Evolutionary conservation across 2,113 vertebrate genomes (phyloP), one percentile per base, ranked within the genome.

Genomic region (Oreamnos americanus): DNA sequence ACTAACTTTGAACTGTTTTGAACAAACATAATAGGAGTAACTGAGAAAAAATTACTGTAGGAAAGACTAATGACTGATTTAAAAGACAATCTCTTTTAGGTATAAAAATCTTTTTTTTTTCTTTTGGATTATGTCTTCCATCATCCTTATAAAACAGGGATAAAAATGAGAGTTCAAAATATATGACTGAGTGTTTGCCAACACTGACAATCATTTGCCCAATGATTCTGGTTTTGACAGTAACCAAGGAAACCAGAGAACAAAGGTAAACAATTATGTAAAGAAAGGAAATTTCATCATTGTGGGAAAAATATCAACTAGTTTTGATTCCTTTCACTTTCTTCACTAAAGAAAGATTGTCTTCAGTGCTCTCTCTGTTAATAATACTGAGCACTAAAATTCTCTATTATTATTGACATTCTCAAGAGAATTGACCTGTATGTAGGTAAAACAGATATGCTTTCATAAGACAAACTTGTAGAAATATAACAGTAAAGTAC

Each of bases 61-160:
- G 99, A 97, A 99, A 99, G 74, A 97, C 84, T 95, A 99, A 92
- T 91, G 43, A 99, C 98, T 0, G 99, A 99, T 19, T 95, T 98
- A 95, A 99, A 96, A 9, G 96, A 96, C 23, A 85, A 57, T 49
- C 87, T 71, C 76, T 99, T 99, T 10, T 99, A 98, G 87, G 86
- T 97, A 51, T 74, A 7, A 76, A 67, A n/a, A n/a, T 19, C 33
- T n/a, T 67, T 67, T 19, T 79, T 43, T 89, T 71, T 39, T 36
- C 19, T 71, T 39, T 71, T 39, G n/a, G 7, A 99, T 97, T 94
- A 99, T 95, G 17, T 85, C 78, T 82, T 92, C 87, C 86, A 99
- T 94, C 0, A 2, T 92, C 13, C 30, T n/a, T 71, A 96, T 21
- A 74, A 94, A 5, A 25, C 1, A 92, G 10, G 5, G n/a, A 30